Evolutionary conservation across 1,140 invertebrate species (phyloP), one percentile per base, ranked within the genome.

Genomic region (Drosophila seguyi): DNA sequence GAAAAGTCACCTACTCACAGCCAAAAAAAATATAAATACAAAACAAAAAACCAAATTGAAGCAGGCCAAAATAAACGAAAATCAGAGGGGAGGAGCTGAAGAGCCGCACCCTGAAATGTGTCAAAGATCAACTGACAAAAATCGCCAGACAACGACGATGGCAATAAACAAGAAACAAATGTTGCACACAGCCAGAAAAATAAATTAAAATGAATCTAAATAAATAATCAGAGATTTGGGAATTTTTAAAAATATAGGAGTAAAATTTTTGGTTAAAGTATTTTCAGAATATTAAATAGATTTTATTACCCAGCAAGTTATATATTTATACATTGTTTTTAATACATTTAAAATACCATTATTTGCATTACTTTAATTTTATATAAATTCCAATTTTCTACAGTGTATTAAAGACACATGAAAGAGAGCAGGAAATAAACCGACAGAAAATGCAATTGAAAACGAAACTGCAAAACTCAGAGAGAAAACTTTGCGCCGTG

Each of bases 81-180:
- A 20, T 29, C 59, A 65, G 41, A 18, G 42, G 18, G 50, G 48
- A 52, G 38, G 50, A 68, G 57, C 67, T 44, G 66, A 38, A 7
- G 34, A 63, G 77, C 85, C 85, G 85, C 85, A 90, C 85, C 85
- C 85, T 56, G 36, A 88, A 84, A 90, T 90, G 63, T 90, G 85
- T 90, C 85, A 90, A 90, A 90, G 85, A 90, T 90, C 85, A 90
- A 90, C 85, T 90, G 85, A 90, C 85, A 88, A 88, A 88, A 88
- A 84, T 84, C 85, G 80, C 73, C 79, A 81, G 68, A 75, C 69
- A 59, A 57, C 74, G 61, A 55, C 71, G 53, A 68, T 34, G 44
- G 68, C 67, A 79, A 86, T 78, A 88, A 88, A 77, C 73, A 84
- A 84, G 81, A 67, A 67, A 62, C 63, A 79, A 82, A 61, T 76